A percentile compares a stretch with the other conserved stretches of the same genome.
Conservation (phyloP, 2,888 invertebrate species). For the Protodeltote pygarga region DNA sequence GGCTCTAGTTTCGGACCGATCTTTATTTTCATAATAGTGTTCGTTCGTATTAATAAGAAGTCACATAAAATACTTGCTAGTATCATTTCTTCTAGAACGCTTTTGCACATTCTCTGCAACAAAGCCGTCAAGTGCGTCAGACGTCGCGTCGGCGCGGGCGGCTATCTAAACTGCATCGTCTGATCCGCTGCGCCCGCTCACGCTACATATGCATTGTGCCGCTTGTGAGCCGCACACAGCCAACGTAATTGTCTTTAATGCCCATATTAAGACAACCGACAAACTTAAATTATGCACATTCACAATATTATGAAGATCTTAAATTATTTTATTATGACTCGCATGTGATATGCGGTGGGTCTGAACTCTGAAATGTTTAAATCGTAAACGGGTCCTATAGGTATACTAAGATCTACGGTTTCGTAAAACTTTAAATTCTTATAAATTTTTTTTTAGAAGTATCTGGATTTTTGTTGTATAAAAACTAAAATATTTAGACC, state of each 20-base stretch:
- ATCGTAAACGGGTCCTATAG: conserved; percentile 41
- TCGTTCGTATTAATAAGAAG: background rate
- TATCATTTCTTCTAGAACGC: conserved; percentile 28
- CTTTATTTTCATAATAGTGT: too few relatives aligned
- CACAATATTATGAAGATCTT: conserved; percentile 54
- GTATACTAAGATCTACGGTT: too few relatives aligned
- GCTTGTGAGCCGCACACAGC: conserved; percentile 57
- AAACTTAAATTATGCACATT: conserved; percentile 53
- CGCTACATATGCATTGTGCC: conserved; percentile 46
- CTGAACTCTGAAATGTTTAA: conserved; percentile 38
- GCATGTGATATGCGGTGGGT: conserved; percentile 38
- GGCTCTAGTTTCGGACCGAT: too few relatives aligned
- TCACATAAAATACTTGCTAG: conserved; percentile 26
- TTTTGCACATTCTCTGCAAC: conserved; percentile 35
- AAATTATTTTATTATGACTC: conserved; percentile 48
- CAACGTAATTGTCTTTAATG: conserved; percentile 70
- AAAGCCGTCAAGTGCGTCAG: conserved; percentile 38
- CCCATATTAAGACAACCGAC: conserved; percentile 68
- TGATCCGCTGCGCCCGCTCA: conserved; percentile 51
- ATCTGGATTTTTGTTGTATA: conserved; percentile 19
- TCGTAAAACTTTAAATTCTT: conserved; percentile 32
- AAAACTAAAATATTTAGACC: too few relatives aligned
- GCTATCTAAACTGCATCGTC: conserved; percentile 78
- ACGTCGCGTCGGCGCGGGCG: conserved; percentile 39
- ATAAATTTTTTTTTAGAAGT: conserved; percentile 25